These are phyloP conservation scores for Dyspetes luteomarginatus DNA, from an alignment of 2,888 invertebrate species.

Conservation along the genomic window DNA sequence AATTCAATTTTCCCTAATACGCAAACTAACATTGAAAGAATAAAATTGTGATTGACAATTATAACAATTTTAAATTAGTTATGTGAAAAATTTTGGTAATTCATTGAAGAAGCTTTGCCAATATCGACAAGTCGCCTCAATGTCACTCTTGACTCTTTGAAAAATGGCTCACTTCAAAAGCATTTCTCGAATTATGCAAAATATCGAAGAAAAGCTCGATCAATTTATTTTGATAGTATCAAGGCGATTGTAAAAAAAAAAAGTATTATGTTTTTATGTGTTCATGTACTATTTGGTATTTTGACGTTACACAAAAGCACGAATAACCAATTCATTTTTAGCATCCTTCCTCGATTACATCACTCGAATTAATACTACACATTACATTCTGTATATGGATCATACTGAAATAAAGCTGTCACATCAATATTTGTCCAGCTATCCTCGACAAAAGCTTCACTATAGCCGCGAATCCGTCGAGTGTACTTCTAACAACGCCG, in stretches of 20 bases:
- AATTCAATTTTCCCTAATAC: no score
- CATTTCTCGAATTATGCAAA: no score
- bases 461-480: slow-evolving; percentile 45
- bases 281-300: not conserved
- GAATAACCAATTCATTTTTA: not conserved
- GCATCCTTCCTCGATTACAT: slow-evolving; percentile 1
- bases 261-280: not conserved
- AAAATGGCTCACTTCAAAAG: no score
- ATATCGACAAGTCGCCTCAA: no score
- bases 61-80: no score
- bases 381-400: not conserved
- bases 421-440: slow-evolving; percentile 56
- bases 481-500: slow-evolving; percentile 14
- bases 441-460: slow-evolving; percentile 45
- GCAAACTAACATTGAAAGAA: no score
- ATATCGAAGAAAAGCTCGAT: not conserved
- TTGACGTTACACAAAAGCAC: not conserved
- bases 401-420: slow-evolving; percentile 30
- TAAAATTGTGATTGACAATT: no score
- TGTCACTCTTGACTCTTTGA: no score
- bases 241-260: no score
- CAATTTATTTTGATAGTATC: not conserved
- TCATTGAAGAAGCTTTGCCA: no score
- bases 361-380: slow-evolving; percentile 5
- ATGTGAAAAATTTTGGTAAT: no score